Evolutionary conservation across 1,140 invertebrate genomes (phyloP).

Genomic region (Drosophila murphyi): DNA sequence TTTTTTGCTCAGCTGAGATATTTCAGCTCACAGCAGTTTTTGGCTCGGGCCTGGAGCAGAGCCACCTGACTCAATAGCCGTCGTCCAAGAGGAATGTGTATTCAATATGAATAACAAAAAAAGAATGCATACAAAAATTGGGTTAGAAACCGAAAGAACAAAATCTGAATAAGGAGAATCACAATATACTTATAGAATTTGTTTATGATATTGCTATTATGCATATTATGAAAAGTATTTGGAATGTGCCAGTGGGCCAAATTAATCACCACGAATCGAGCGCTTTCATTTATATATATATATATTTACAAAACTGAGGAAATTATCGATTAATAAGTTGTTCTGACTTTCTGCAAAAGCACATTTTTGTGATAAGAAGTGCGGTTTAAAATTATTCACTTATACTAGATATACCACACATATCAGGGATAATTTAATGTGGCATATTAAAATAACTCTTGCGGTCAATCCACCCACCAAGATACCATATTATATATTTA

Average conservation of each 20-base stretch:
- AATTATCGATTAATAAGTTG: no score
- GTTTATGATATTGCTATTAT: conserved; percentile 11
- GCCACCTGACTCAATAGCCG: background rate
- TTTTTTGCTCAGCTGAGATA: conserved; percentile 38
- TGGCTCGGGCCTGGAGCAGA: conserved; percentile 6
- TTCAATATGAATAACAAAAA: conserved; percentile 7
- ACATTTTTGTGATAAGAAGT: no score
- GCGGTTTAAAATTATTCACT: no score
- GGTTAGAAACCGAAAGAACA: background rate
- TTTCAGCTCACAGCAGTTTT: conserved; percentile 37
- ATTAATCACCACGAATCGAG: conserved; percentile 23
- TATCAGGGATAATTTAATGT: no score
- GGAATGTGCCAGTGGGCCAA: conserved; percentile 21
- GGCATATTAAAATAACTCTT: background rate
- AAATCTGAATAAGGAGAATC: conserved; percentile 5
- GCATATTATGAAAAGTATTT: conserved; percentile 4
- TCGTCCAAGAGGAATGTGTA: conserved; percentile 11
- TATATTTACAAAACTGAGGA: no score
- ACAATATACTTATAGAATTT: conserved; percentile 9
- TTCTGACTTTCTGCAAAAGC: no score
- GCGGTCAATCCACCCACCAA: background rate
- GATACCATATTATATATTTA: background rate
- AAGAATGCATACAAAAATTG: conserved; percentile 10
- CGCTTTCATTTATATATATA: background rate
- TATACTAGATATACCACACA: no score